These are phyloP conservation scores for Aegotheles bennettii DNA, from an alignment of 2,113 vertebrate genomes.

Conservation along the genomic window DNA sequence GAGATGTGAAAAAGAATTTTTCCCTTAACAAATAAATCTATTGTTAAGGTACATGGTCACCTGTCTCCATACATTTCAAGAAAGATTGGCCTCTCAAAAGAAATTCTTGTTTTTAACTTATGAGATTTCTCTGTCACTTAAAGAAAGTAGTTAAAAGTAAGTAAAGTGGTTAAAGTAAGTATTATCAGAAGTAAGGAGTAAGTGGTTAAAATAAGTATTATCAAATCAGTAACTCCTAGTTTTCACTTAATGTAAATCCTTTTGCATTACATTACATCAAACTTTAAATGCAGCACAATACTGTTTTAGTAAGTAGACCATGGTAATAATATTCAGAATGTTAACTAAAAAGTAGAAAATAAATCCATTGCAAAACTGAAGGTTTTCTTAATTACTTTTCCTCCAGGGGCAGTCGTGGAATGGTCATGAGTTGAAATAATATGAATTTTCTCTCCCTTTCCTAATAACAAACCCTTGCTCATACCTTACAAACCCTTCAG, in stretches of 20 bases:
- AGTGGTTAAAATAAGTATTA: not conserved
- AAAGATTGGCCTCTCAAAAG: not conserved
- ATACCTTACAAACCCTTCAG: not conserved
- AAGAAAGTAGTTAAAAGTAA: not conserved
- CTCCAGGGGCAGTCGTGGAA: not conserved
- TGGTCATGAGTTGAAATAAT: not conserved
- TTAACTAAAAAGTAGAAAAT: not conserved
- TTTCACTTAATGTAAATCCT: not conserved
- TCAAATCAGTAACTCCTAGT: not conserved
- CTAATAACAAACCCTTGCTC: not conserved
- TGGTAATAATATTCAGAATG: not conserved
- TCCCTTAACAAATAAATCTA: not conserved
- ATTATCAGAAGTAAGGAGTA: not conserved
- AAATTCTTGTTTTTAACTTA: not conserved
- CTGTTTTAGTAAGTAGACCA: not conserved
- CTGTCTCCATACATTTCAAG: not conserved
- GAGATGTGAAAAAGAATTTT: not conserved
- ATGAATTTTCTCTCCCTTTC: not conserved
- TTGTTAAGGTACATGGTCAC: not conserved
- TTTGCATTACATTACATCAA: not conserved
- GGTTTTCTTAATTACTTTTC: not conserved
- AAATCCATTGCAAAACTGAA: not conserved
- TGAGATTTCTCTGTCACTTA: not conserved
- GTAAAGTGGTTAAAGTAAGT: not conserved
- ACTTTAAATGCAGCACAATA: not conserved